Evolutionary conservation across 2,797 vertebrate genomes (phyloP).

Genomic region (Crenichthys baileyi): DNA sequence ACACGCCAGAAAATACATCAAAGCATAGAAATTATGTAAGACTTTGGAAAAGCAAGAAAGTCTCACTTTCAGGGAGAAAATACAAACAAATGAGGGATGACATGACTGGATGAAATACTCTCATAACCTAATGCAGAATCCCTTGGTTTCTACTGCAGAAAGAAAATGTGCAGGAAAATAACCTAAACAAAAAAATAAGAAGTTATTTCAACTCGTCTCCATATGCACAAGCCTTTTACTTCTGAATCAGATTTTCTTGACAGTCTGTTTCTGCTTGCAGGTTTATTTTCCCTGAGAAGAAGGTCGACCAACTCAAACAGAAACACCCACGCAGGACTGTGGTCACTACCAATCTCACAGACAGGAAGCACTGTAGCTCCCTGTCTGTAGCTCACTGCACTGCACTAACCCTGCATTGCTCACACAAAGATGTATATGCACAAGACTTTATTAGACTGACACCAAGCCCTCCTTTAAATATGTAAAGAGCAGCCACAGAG

Average conservation of each 20-base stretch:
- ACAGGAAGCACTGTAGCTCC: conserved; percentile 38
- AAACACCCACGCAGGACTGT: conserved; percentile 9
- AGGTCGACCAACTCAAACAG: conserved; percentile 10
- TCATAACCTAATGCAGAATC: neutral
- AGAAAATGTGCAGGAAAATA: neutral
- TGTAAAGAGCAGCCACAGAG: conserved; percentile 32
- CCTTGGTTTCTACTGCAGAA: neutral
- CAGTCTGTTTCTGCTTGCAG: neutral
- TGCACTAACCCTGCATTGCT: conserved; percentile 10
- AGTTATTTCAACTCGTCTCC: neutral
- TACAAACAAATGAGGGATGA: no score
- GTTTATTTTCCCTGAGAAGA: conserved; percentile 11
- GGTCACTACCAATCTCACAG: conserved; percentile 19
- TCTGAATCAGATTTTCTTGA: neutral
- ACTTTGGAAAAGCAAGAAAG: neutral
- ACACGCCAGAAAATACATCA: neutral
- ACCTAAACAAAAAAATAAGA: neutral
- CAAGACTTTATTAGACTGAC: conserved; percentile 26
- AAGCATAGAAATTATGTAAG: neutral
- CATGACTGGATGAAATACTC: neutral
- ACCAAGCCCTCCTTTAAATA: conserved; percentile 49
- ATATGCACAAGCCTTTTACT: neutral
- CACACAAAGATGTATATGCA: conserved; percentile 10
- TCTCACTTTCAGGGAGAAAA: neutral
- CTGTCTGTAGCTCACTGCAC: conserved; percentile 35